Percentiles rank a stretch among this genome's conserved stretches.
Conservation (phyloP, 2,797 vertebrate genomes). For the Darevskia nairensis region DNA sequence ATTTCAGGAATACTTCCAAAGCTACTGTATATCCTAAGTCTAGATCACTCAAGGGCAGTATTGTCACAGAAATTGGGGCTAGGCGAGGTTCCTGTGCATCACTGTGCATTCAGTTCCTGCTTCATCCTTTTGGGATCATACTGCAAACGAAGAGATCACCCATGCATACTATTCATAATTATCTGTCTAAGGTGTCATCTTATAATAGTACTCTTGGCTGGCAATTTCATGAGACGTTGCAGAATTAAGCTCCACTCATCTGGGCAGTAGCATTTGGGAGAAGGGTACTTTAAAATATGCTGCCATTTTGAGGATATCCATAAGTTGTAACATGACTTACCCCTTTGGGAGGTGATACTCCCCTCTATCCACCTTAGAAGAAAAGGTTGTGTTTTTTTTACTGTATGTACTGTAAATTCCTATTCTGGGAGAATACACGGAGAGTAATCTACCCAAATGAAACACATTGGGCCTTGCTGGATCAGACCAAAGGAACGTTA, state of each 20-base stretch:
- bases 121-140: too few species aligned
- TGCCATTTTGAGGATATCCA: neutral
- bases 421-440: neutral
- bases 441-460: neutral
- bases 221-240: neutral
- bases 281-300: neutral
- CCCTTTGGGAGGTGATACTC: neutral
- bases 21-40: too few species aligned
- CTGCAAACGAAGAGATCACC: too few species aligned
- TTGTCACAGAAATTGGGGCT: too few species aligned
- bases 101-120: too few species aligned
- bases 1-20: too few species aligned
- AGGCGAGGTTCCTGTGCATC: too few species aligned
- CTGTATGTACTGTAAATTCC: neutral
- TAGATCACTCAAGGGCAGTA: too few species aligned
- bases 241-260: neutral
- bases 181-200: neutral
- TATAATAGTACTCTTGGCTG: neutral
- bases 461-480: neutral
- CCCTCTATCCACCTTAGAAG: neutral
- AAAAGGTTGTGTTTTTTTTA: too few species aligned
- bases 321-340: neutral
- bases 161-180: too few species aligned
- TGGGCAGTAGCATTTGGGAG: neutral
- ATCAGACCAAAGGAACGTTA: too few species aligned